Evolutionary conservation across 2,888 invertebrate species (phyloP), one percentile per base, ranked within the genome.

Genomic region (Biston betularia): DNA sequence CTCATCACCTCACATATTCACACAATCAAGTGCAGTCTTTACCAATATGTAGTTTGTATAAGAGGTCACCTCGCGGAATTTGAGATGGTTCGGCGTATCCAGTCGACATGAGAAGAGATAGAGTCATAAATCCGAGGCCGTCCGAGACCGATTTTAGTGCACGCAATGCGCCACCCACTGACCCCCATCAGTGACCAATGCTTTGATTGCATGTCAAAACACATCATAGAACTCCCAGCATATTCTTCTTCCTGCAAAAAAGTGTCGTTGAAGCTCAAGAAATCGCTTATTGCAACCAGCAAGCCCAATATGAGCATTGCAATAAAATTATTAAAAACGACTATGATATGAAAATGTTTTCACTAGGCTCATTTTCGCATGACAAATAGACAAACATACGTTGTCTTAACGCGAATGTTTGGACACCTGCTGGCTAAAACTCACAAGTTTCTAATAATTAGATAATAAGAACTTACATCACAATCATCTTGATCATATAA

Each of bases 221-320:
- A 98, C 82, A 97, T 95, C 94, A 98, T 96, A 6, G 98, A 97
- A 87, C 97, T 97, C 14, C 98, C 98, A 8, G 98, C 97, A 77
- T 97, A 96, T 89, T 98, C 97, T 90, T 97, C 97, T 88, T 97
- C 97, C 97, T 97, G 85, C 63, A 83, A n/a, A 7, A 50, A 34
- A 33, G n/a, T 50, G n/a, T 34, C 24, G 24, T 24, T 24, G 24
- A 2, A 3, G 24, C 1, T 24, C 24, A 24, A 6, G n/a, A 1
- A 9, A 5, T 48, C 15, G 15, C 15, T 15, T 35, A 61, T n/a
- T 12, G 12, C 12, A 44, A 44, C 12, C n/a, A 24, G 24, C 1
- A 24, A 24, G 24, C 24, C 3, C 3, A 24, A 24, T 24, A 2
- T 3, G 24, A 2, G 24, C 24, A 2, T 24, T 24, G 24, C 24